Conservation (phyloP, 37 sponge, comb jelly and placozoan genomes). For the Ianthella basta region DNA sequence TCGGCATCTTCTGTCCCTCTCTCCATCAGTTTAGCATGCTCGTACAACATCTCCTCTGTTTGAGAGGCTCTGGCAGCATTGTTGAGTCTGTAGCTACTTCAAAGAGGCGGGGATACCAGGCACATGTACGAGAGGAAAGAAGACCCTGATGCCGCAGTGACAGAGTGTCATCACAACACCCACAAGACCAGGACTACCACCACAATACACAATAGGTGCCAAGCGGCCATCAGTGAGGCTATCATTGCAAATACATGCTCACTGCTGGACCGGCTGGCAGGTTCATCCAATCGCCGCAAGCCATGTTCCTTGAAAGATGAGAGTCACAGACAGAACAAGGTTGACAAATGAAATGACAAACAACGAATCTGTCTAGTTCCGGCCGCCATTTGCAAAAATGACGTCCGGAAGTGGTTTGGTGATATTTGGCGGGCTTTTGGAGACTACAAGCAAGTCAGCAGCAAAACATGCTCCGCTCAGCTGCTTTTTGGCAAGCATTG, state of each 20-base stretch:
- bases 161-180: neutral
- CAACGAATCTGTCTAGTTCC: no score
- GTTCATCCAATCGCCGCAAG: neutral
- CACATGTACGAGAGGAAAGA: no score
- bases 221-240: neutral
- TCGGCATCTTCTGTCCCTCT: neutral
- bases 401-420: no score
- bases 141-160: neutral
- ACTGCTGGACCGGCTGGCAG: no score
- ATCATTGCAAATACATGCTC: neutral
- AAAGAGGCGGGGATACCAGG: no score
- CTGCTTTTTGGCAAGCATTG: no score
- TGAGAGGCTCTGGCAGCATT: neutral
- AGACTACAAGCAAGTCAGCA: no score
- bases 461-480: no score
- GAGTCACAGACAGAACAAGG: neutral
- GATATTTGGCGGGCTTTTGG: no score
- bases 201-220: conserved; percentile 3
- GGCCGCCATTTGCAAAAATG: no score
- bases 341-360: neutral
- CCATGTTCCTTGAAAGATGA: conserved; percentile 18
- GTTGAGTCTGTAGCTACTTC: no score
- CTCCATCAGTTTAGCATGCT: neutral
- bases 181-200: neutral
- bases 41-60: conserved; percentile 30